Base-by-base conservation (phyloP, 2,113 vertebrate species). In the Sclerurus mexicanus region DNA sequence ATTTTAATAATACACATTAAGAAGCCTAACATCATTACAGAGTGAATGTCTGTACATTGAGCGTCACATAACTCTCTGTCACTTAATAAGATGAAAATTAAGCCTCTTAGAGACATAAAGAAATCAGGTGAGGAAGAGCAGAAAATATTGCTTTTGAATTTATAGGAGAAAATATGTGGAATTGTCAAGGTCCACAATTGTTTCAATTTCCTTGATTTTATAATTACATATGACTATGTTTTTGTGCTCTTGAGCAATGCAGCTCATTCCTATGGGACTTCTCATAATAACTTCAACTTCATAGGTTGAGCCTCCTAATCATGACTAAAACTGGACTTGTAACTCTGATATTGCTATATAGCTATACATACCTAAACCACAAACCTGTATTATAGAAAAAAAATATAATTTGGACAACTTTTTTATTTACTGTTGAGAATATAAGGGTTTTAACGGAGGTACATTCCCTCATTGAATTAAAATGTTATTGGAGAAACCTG, bases 71-170 rank as follows among this genome's bases (percentile, higher is more conserved):
- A 50, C 55, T 49, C 37, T 64, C 53, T 93, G 59, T 49, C 77
- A 89, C 47, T 74, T 95, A 64, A 9, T 85, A 66, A 95, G 63
- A 91, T 73, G 53, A 95, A 96, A 91, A 85, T 79, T 85, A 94
- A 93, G 74, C 74, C 35, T 94, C 75, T 93, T 76, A 80, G 53
- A 85, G 28, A 74, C 46, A 69, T 14, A 55, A 1, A 79, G 78
- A 74, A 83, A 50, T 74, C 58, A 90, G 9, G 55, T 25, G 44
- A 91, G 74, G 25, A 58, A 87, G 94, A 79, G 40, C n/a, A 50
- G 49, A 33, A 85, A 85, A 68, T 23, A 89, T 0, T 66, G n/a
- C 53, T 89, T 58, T 91, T 69, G 49, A 85, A 73, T 42, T 79
- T 46, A 30, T 0, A 44, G 20, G 27, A 85, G 56, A 60, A 94